Percentiles rank a stretch among this genome's conserved stretches.
These are phyloP conservation scores for Euwallacea fornicatus DNA, from an alignment of 1,140 invertebrate species.

Conservation along the genomic window DNA sequence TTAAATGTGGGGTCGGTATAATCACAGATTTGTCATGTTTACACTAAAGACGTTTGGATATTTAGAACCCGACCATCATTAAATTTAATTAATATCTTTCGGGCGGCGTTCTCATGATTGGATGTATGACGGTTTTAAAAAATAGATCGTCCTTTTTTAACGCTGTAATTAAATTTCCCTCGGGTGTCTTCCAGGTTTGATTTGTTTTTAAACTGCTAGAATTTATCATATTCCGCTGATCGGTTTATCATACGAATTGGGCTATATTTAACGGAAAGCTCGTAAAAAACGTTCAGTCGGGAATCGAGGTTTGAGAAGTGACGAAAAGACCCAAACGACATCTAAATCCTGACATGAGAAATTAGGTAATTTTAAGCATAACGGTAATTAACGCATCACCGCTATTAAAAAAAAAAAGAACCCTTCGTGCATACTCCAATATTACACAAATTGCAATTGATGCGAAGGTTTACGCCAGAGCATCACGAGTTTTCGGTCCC, in stretches of 20 bases:
- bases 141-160: slow-evolving; percentile 4
- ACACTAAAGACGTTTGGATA: slow-evolving; percentile 41
- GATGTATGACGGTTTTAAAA: background rate
- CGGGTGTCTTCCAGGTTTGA: background rate
- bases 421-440: no score
- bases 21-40: slow-evolving; percentile 45
- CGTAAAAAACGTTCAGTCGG: no score
- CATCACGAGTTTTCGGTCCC: no score
- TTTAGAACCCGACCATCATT: slow-evolving; percentile 33
- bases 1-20: slow-evolving; percentile 44
- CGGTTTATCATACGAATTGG: background rate
- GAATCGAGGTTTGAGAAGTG: no score
- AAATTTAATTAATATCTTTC: slow-evolving; percentile 36
- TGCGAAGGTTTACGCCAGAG: no score
- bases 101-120: background rate
- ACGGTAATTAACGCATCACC: no score
- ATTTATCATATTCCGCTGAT: background rate
- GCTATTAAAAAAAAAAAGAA: no score
- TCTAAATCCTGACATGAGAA: no score
- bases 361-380: no score
- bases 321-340: no score
- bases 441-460: no score
- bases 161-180: slow-evolving; percentile 2
- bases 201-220: background rate
- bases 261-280: background rate